These are phyloP conservation scores for Cryptoblepharus egeriae DNA, from an alignment of 2,797 vertebrate genomes.

Conservation along the genomic window DNA sequence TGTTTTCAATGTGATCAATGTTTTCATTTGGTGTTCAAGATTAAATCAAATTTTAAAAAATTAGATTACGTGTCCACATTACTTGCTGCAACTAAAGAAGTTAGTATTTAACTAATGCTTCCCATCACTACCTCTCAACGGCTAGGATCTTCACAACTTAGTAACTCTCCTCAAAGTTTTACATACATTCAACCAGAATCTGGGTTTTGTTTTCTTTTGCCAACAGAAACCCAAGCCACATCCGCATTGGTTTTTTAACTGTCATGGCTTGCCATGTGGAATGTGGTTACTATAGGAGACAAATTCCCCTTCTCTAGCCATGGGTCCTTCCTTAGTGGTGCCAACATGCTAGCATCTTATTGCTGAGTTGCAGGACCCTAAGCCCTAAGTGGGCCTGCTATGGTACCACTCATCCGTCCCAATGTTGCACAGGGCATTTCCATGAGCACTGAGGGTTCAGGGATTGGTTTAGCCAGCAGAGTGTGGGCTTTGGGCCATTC, in stretches of 20 bases:
- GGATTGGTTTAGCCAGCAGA: no score
- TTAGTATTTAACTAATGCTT: not conserved
- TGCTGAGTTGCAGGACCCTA: no score
- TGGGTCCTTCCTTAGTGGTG: no score
- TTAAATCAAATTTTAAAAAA: not conserved
- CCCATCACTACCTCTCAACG: not conserved
- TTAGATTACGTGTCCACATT: not conserved
- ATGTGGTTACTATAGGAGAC: not conserved
- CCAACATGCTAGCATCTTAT: no score
- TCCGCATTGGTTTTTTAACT: not conserved
- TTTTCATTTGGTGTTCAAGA: not conserved
- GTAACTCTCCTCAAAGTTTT: not conserved
- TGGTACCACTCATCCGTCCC: no score
- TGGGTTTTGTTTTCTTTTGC: not conserved
- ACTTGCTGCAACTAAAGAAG: not conserved
- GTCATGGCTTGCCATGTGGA: not conserved
- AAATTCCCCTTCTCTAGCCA: not conserved
- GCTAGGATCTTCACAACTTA: not conserved
- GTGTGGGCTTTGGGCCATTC: no score
- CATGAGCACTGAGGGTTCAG: no score
- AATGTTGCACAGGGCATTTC: no score
- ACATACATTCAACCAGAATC: not conserved
- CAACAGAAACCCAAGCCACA: not conserved
- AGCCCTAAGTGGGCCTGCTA: no score
- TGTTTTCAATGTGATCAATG: not conserved